Evolutionary conservation across 1,140 invertebrate genomes (phyloP).

Genomic region (Tenebrio molitor): DNA sequence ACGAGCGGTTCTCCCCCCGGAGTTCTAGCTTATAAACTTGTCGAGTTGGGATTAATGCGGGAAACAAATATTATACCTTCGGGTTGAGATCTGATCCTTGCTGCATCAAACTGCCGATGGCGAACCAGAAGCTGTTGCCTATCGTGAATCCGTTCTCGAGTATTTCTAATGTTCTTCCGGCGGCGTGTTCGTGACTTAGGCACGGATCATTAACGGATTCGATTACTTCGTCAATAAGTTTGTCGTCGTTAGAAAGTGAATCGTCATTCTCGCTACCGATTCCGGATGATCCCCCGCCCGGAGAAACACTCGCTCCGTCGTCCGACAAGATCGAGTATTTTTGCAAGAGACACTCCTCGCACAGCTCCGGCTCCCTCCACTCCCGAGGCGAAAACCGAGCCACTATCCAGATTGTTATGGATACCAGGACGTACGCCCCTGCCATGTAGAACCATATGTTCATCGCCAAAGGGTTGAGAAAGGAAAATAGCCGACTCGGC

Average conservation of each 20-base stretch:
- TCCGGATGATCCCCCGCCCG: conserved; percentile 52
- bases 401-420: conserved; percentile 86
- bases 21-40: conserved; percentile 11
- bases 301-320: conserved; percentile 46
- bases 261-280: conserved; percentile 55
- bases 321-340: conserved; percentile 50
- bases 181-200: conserved; percentile 47
- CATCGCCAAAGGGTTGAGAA: conserved; percentile 86
- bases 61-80: conserved; percentile 71
- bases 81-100: conserved; percentile 92
- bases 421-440: conserved; percentile 81
- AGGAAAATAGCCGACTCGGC: conserved; percentile 83
- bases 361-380: conserved; percentile 83
- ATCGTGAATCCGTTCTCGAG: conserved; percentile 84
- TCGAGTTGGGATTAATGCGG: conserved; percentile 17
- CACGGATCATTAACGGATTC: conserved; percentile 51
- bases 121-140: conserved; percentile 91
- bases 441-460: conserved; percentile 87
- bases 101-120: conserved; percentile 94
- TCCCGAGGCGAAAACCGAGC: conserved; percentile 84
- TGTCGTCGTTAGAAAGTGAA: conserved; percentile 38
- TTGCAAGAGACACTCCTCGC: conserved; percentile 60
- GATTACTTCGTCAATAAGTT: conserved; percentile 48
- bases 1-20: no score
- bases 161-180: conserved; percentile 56